Conservation (phyloP, 2,797 vertebrate genomes). For the Parambassis ranga region DNA sequence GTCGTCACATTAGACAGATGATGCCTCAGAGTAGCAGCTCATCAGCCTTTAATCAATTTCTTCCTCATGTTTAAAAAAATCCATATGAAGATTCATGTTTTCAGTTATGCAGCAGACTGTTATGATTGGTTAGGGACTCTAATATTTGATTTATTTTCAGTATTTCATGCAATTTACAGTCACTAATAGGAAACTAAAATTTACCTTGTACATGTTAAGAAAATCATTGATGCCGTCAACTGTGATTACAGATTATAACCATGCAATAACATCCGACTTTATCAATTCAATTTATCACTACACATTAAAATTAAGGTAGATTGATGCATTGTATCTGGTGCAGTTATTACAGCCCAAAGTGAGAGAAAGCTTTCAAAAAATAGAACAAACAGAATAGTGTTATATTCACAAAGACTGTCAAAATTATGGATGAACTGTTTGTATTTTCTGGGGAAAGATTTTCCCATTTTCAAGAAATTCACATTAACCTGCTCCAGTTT, state of each 20-base stretch:
- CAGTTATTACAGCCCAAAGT: background rate
- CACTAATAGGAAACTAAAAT: background rate
- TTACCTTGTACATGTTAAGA: background rate
- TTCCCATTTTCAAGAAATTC: slow-evolving; percentile 22
- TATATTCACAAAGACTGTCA: slow-evolving; percentile 24
- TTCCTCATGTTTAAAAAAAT: slow-evolving; percentile 19
- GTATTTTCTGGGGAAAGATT: slow-evolving; percentile 28
- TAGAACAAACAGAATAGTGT: background rate
- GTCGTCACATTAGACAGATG: slow-evolving; percentile 42
- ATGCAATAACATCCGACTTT: too few species aligned
- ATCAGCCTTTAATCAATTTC: slow-evolving; percentile 51
- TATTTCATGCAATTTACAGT: background rate
- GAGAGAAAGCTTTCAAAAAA: background rate
- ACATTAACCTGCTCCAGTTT: slow-evolving; percentile 47
- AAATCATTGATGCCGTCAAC: background rate
- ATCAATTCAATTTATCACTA: background rate
- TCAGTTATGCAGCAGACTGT: background rate
- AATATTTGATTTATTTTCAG: slow-evolving; percentile 17
- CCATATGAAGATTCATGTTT: background rate
- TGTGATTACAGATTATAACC: background rate
- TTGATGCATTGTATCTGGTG: background rate
- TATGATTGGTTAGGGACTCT: background rate
- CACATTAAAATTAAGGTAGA: background rate
- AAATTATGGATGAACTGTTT: slow-evolving; percentile 38
- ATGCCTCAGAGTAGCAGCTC: slow-evolving; percentile 48